Evolutionary conservation across 2,113 vertebrate genomes (phyloP).

Genomic region (Mesembrinibis cayennensis): DNA sequence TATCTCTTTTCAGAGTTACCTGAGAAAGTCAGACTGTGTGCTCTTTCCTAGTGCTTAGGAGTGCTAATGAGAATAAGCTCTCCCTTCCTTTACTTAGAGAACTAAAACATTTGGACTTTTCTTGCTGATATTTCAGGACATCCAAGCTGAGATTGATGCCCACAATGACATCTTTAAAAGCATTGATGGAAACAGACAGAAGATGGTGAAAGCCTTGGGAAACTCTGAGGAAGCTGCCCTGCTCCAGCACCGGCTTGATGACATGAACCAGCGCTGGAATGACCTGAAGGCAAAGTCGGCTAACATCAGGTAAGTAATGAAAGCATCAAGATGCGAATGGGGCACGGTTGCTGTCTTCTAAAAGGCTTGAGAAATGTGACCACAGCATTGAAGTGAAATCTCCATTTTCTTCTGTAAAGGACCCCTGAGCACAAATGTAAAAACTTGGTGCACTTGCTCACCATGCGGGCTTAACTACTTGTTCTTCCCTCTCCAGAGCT

Average conservation of each 20-base stretch:
- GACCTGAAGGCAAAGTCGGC: constrained; percentile 93
- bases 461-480: background rate
- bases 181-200: constrained; percentile 92
- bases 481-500: background rate
- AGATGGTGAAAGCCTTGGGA: constrained; percentile 96
- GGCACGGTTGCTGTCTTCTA: background rate
- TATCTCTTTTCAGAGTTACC: background rate
- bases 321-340: background rate
- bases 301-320: constrained; percentile 83
- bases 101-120: background rate
- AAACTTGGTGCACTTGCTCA: background rate
- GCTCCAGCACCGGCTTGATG: constrained; percentile 93
- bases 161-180: constrained; percentile 99
- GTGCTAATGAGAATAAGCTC: background rate
- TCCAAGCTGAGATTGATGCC: constrained; percentile 98
- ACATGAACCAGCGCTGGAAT: constrained; percentile 99
- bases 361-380: background rate
- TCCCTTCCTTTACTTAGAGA: background rate
- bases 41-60: background rate
- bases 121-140: constrained; percentile 82
- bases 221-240: constrained; percentile 92
- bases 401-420: background rate
- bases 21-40: background rate
- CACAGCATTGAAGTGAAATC: background rate
- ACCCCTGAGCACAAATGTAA: background rate